phyloP scores from a whole-genome alignment of 2,113 vertebrate genomes.

The Edolisoma coerulescens region DNA sequence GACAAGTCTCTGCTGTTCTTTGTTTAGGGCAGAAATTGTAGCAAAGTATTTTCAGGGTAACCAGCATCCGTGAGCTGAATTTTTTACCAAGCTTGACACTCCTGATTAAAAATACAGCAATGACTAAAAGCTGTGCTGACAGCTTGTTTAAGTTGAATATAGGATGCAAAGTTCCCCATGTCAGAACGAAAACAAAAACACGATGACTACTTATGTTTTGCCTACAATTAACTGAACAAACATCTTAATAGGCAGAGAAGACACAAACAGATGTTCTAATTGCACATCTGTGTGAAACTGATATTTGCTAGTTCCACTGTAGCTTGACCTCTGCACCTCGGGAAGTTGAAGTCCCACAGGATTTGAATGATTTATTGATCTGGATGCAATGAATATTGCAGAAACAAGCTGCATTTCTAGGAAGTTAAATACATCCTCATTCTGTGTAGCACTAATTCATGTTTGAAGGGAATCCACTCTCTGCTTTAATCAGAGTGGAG shows the following conservation, averaged over 20 bases:
- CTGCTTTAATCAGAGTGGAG: not conserved
- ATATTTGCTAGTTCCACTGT: constrained; percentile 61
- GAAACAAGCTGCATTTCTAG: constrained; percentile 49
- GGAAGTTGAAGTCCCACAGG: constrained; percentile 51
- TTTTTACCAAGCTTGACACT: not conserved
- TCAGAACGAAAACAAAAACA: constrained; percentile 53
- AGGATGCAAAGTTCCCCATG: constrained; percentile 28
- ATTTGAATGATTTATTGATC: constrained; percentile 72
- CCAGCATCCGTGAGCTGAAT: accelerated
- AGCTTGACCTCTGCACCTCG: constrained; percentile 66
- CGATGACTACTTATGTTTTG: constrained; percentile 45
- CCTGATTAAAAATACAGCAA: not conserved
- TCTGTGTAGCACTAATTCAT: constrained; percentile 29
- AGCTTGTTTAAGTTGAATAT: constrained; percentile 24
- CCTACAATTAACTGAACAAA: constrained; percentile 69
- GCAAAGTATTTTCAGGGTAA: not conserved
- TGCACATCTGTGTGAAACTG: constrained; percentile 64
- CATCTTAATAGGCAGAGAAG: constrained; percentile 66
- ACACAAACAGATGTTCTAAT: constrained; percentile 74
- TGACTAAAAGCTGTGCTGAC: not conserved
- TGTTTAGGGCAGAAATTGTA: not conserved
- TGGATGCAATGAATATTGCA: constrained; percentile 59
- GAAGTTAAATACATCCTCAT: constrained; percentile 52
- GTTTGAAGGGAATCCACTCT: not conserved
- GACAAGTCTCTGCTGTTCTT: not conserved